Evolutionary conservation across 2,113 vertebrate genomes (phyloP), one percentile per base, ranked within the genome.

Genomic region (Microcebus lehilahytsara): DNA sequence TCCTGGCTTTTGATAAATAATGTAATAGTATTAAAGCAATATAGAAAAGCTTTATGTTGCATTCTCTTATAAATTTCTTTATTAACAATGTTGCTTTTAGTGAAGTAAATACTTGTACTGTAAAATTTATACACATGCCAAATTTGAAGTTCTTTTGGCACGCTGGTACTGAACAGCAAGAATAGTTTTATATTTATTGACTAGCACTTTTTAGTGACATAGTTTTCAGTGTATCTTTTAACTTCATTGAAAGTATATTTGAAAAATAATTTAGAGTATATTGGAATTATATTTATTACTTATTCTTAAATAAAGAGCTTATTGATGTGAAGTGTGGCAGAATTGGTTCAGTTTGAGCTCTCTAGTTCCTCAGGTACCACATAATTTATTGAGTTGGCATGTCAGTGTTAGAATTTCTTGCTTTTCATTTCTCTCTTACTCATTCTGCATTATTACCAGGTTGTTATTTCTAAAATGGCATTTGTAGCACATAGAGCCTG

Each of bases 81-180:
- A 51, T 90, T 74, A 37, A 51, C 62, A 22, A 40, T 89, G 27
- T 53, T 95, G 25, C 60, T 93, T 94, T 95, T 93, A 92, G 79
- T 92, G 27, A 91, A 84, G 17, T 96, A 90, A 66, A 72, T 80
- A 75, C 30, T 51, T n/a, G 0, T 4, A 88, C 2, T 88, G 1
- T 91, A 83, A 93, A 96, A 94, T 88, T 46, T 91, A 72, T 79
- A 40, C 25, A 93, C 53, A 72, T 92, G 78, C 3, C 34, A 94
- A 32, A 85, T 91, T 97, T 75, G 25, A 85, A 40, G 51, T 81
- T 96, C 42, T 93, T 91, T 69, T 69, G n/a, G 25, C 56, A 78
- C 3, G 49, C 25, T 83, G 34, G 32, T 93, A 46, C 13, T 66
- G 20, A 89, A 74, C 19, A 94, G 34, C 49, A 93, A 79, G 30